These are phyloP conservation scores for Gouania willdenowi DNA, from an alignment of 2,797 vertebrate genomes.

Conservation along the genomic window DNA sequence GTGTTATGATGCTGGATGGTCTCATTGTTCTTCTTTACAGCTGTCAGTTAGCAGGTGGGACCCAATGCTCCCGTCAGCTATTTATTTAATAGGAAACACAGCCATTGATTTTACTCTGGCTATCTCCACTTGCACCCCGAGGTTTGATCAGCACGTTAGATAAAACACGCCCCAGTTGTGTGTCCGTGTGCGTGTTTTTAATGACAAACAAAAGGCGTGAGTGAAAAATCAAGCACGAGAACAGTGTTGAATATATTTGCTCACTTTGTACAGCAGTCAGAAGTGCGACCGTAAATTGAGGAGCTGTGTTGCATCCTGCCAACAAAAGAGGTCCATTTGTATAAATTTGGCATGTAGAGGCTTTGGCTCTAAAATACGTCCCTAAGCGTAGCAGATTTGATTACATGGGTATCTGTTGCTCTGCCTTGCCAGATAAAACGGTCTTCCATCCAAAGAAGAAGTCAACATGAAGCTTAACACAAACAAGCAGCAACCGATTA, in stretches of 20 bases:
- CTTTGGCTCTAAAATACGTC: conserved; percentile 51
- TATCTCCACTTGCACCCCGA: conserved; percentile 24
- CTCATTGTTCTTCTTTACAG: conserved; percentile 70
- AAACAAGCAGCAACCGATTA: conserved; percentile 24
- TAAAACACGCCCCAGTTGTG: conserved; percentile 28
- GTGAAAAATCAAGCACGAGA: background rate
- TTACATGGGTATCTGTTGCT: conserved; percentile 69
- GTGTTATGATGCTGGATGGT: conserved; percentile 43
- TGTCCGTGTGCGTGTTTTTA: conserved; percentile 13
- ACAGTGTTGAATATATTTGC: background rate
- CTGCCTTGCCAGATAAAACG: conserved; percentile 58
- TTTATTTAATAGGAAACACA: conserved; percentile 61
- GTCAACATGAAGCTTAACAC: conserved; percentile 38
- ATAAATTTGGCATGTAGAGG: conserved; percentile 63
- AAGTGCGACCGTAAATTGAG: conserved; percentile 51
- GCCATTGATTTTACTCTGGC: conserved; percentile 50
- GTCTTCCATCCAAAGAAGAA: conserved; percentile 48
- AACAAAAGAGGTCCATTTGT: conserved; percentile 69
- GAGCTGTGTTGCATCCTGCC: conserved; percentile 57
- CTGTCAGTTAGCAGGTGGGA: conserved; percentile 58
- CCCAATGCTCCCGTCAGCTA: conserved; percentile 47
- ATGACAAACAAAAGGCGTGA: conserved; percentile 29
- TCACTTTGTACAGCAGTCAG: conserved; percentile 17
- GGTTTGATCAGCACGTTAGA: conserved; percentile 47
- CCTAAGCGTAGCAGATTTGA: conserved; percentile 60